A percentile compares a stretch with the other conserved stretches of the same genome.
Conservation (phyloP, 1,140 invertebrate species). For the Aphis craccivora region DNA sequence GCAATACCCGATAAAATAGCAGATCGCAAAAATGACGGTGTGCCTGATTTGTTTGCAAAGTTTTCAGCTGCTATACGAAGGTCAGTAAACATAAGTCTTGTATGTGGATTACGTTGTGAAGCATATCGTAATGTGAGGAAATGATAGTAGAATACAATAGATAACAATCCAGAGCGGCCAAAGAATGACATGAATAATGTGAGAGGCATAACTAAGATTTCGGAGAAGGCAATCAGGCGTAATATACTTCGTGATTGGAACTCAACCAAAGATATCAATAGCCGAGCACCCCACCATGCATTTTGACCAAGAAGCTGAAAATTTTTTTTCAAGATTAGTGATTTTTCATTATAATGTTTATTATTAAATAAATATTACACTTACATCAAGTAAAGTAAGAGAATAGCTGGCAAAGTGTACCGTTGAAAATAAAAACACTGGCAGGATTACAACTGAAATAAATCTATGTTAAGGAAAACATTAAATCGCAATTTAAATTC, state of each 20-base stretch:
- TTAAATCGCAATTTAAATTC: not conserved
- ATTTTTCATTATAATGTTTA: not conserved
- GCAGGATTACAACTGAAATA: slow-evolving; percentile 81
- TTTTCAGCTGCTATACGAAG: slow-evolving; percentile 72
- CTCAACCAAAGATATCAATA: slow-evolving; percentile 85
- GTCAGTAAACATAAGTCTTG: slow-evolving; percentile 86
- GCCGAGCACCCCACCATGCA: slow-evolving; percentile 84
- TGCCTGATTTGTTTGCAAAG: slow-evolving; percentile 69
- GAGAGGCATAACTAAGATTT: slow-evolving; percentile 92
- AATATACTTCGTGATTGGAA: slow-evolving; percentile 87
- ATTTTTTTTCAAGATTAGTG: slow-evolving; percentile 53
- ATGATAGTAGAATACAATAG: slow-evolving; percentile 94
- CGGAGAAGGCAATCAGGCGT: slow-evolving; percentile 83
- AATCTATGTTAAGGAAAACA: slow-evolving; percentile 59
- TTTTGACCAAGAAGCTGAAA: slow-evolving; percentile 85
- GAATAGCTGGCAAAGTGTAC: slow-evolving; percentile 92
- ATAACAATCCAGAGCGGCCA: slow-evolving; percentile 85
- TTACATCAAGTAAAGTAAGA: slow-evolving; percentile 86
- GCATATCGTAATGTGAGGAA: slow-evolving; percentile 88
- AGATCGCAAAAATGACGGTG: slow-evolving; percentile 70
- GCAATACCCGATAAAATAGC: slow-evolving; percentile 59
- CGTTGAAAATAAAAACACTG: slow-evolving; percentile 87
- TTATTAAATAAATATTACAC: slow-evolving; percentile 65
- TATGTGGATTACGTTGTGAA: slow-evolving; percentile 94
- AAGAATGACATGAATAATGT: slow-evolving; percentile 82